Base-by-base conservation (phyloP, 2,888 invertebrate species). In the Geophilus truncorum region DNA sequence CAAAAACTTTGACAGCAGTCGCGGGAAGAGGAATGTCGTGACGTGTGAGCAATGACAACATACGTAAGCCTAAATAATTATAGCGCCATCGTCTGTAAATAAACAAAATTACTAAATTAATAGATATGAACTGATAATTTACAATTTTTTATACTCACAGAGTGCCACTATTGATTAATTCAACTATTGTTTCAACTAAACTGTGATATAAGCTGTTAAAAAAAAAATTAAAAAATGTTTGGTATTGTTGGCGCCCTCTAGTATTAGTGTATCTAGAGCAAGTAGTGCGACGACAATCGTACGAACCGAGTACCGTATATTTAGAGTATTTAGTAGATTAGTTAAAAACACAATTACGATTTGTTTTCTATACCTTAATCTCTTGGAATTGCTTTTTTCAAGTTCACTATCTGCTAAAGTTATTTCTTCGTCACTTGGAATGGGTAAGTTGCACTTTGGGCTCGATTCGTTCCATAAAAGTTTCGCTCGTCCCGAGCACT, bases 11-110 rank as follows among this genome's bases (percentile, higher is more conserved):
- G 0, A 94, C 91, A 0, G 92, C 90, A 10, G 89, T 86, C 0
- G 90, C 86, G 0, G 93, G 91, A 86, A 92, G 92, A 5, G 88
- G 87, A 0, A 91, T 89, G 86, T 94, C 92, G 0, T 92, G 89
- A 82, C 95, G 92, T 0, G 93, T 90, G 81, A 95, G 89, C 84
- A 91, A 90, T 1, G 90, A 90, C 9, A 96, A 87, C 88, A 95
- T 91, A 82, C 91, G 90, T 86, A 94, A 90, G 0, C 92, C 92
- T 86, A 95, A 90, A 83, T 92, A 90, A 79, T 92, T 90, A 83
- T 94, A 93, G 77, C 94, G 91, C 96, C 96, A 96, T 86, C 93
- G 94, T 25, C 93, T 92, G 84, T 76, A 87, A 81, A 77, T 34
- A 82, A n/a, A n/a, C n/a, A n/a, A n/a, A n/a, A n/a, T n/a, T n/a